These are phyloP conservation scores for Andinoacara biseriatus DNA, from an alignment of 2,113 vertebrate genomes.

Conservation along the genomic window DNA sequence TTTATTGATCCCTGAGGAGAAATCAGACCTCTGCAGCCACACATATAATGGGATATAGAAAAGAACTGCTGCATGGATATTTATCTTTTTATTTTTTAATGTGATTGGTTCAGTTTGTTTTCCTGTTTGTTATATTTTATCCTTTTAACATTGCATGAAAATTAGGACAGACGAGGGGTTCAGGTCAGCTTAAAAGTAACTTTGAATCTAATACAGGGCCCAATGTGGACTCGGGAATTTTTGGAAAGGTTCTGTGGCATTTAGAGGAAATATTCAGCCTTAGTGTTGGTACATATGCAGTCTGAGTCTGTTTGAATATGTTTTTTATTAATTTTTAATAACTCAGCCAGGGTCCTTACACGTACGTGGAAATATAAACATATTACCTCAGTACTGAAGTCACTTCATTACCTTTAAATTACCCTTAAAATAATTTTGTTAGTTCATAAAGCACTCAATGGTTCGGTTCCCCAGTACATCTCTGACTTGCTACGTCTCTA, in stretches of 20 bases:
- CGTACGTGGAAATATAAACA: not conserved
- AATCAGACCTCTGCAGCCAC: not conserved
- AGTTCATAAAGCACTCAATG: not conserved
- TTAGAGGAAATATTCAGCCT: not conserved
- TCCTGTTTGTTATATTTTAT: not conserved
- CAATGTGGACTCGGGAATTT: not conserved
- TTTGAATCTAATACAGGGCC: not conserved
- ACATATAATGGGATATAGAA: not conserved
- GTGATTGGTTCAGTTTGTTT: not conserved
- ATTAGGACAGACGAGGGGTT: not conserved
- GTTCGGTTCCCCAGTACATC: too few relatives aligned
- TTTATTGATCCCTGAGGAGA: slow-evolving; percentile 15
- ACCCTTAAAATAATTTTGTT: not conserved
- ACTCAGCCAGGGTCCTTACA: not conserved
- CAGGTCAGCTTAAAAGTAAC: not conserved
- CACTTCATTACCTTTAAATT: rapidly evolving
- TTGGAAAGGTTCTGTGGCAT: not conserved
- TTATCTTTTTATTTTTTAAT: not conserved
- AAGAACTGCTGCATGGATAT: not conserved
- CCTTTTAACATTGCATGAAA: not conserved
- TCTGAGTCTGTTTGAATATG: not conserved
- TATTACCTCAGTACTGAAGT: not conserved
- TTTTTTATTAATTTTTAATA: not conserved
- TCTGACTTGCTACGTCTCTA: too few relatives aligned
- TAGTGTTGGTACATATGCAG: too few relatives aligned